Percentiles rank a stretch among this genome's conserved stretches.
Evolutionary conservation across 2,113 vertebrate species (phyloP).

Genomic region (Arenaria interpres): DNA sequence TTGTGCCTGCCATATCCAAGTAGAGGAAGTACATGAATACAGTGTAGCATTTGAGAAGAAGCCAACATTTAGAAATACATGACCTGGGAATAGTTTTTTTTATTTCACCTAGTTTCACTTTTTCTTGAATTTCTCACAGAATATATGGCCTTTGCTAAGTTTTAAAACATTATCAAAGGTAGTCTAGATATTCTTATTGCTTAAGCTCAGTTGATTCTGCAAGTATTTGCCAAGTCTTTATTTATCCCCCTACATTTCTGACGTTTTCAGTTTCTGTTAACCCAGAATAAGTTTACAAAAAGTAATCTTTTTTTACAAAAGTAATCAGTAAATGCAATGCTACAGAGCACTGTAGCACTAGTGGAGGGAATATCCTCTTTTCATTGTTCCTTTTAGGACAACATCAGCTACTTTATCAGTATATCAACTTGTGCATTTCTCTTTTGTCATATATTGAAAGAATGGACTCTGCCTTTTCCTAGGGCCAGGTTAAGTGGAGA

Average conservation of each 20-base stretch:
- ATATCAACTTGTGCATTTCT: background rate
- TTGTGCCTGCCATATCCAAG: background rate
- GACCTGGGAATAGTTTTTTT: background rate
- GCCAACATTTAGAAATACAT: background rate
- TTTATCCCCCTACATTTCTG: background rate
- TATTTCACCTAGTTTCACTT: background rate
- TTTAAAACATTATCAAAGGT: background rate
- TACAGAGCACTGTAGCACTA: background rate
- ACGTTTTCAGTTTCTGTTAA: background rate
- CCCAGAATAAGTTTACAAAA: background rate
- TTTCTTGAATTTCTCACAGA: background rate
- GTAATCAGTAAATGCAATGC: background rate
- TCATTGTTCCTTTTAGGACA: background rate
- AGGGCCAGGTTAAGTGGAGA: background rate
- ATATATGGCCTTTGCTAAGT: background rate
- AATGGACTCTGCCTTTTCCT: background rate
- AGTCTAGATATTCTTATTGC: slow-evolving; percentile 14
- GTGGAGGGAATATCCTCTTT: background rate
- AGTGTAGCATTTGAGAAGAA: background rate
- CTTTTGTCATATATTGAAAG: background rate
- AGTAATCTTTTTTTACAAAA: background rate
- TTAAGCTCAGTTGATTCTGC: background rate
- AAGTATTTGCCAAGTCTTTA: background rate
- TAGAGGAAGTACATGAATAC: background rate
- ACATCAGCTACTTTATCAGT: background rate